Evolutionary conservation across 2,888 invertebrate genomes (phyloP).

Genomic region (Coelopa pilipes): DNA sequence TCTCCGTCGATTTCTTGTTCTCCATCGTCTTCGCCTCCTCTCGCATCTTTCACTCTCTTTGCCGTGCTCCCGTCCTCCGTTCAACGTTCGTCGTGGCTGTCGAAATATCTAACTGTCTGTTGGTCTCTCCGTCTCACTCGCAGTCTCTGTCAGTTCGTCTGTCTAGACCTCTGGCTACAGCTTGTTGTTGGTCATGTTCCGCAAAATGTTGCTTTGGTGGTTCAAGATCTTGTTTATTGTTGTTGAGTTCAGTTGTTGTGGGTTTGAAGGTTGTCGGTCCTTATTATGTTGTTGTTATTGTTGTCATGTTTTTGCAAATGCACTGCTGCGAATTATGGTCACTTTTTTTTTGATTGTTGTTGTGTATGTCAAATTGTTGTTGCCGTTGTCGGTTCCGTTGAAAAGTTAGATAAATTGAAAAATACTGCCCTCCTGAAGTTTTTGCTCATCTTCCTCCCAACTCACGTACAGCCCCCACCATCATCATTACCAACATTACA

Average conservation of each 20-base stretch:
- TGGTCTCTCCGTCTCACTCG: slow-evolving; percentile 27
- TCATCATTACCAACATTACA: no score
- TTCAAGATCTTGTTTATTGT: no score
- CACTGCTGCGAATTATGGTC: no score
- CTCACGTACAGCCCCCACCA: no score
- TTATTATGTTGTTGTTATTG: no score
- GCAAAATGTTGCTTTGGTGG: slow-evolving; percentile 40
- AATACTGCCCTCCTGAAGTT: not conserved
- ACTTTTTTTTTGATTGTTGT: no score
- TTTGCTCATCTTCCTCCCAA: not conserved
- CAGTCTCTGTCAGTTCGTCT: slow-evolving; percentile 19
- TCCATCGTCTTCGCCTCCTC: not conserved
- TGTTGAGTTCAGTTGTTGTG: no score
- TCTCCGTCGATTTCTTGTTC: not conserved
- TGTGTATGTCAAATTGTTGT: slow-evolving; percentile 43
- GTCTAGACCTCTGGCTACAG: slow-evolving; percentile 10
- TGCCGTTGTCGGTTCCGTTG: slow-evolving; percentile 14
- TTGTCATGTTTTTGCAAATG: no score
- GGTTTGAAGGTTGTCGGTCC: no score
- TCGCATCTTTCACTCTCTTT: not conserved
- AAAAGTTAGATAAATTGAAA: not conserved
- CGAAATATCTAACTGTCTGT: slow-evolving; percentile 22
- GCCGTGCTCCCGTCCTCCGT: no score
- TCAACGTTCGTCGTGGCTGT: not conserved
- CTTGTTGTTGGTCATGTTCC: slow-evolving; percentile 16